Evolutionary conservation across 1,140 invertebrate species (phyloP), one percentile per base, ranked within the genome.

Genomic region (Eulimnadia texana): DNA sequence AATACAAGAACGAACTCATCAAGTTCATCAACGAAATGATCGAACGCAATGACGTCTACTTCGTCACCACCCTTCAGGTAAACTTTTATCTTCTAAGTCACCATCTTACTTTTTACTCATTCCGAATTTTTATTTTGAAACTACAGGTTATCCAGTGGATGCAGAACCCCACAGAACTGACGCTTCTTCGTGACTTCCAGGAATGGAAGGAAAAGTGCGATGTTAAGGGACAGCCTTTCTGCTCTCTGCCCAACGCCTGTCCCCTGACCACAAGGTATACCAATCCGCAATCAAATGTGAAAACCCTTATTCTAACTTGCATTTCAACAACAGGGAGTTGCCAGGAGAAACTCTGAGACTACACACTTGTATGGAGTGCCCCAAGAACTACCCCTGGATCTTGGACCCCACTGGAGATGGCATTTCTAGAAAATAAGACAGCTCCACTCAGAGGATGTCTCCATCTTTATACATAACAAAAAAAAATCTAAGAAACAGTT

Each of bases 181-280:
- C 86, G 11, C 82, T 81, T 16, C 79, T 95, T 47, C 79, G 88
- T 67, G 91, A 94, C 69, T 94, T 94, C 81, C 82, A 86, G 69
- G 88, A 92, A 70, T 94, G 91, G 91, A 94, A 94, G 73, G 90
- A 93, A 67, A 91, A 92, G 72, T 95, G 91, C 73, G 90, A 94
- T 69, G 86, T 94, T 51, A 93, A 93, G 73, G 90, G 90, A 50
- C 87, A 91, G 72, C 87, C 90, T 50, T 89, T 85, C 79, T 95
- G 91, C 70, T 93, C 89, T 1, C 71, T 93, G 61, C 90, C 90
- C 58, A 94, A 94, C 70, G 84, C 88, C 25, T 94, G 91, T 71
- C 86, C 88, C 1, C 73, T 94, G 64, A 92, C 84, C 3, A 93
- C 90, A 51, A 77, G 90, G 65, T 57, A 57, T 20, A 33, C 10